phyloP scores from a whole-genome alignment of 2,797 vertebrate species.

The Valencia hispanica region DNA sequence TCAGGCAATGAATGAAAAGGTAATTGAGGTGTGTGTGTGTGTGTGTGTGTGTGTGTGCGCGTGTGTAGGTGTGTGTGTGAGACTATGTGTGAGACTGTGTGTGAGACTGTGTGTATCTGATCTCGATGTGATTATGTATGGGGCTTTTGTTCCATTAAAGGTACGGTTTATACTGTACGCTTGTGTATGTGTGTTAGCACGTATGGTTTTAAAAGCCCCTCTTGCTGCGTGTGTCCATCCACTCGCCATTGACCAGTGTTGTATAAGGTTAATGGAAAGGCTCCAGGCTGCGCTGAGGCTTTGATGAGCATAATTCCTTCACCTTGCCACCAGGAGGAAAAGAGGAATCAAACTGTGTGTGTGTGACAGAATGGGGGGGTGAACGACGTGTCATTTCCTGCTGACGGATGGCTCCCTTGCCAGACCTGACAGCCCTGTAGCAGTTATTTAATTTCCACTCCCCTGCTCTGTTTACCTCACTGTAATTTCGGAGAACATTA shows the following conservation, averaged over 20 bases:
- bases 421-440: constrained; percentile 72
- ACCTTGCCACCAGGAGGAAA: constrained; percentile 78
- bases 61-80: too few relatives aligned
- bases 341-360: constrained; percentile 61
- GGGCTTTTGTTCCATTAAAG: constrained; percentile 41
- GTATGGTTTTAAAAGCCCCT: constrained; percentile 5
- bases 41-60: constrained; percentile 49
- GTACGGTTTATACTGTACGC: constrained; percentile 15
- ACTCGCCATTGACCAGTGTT: constrained; percentile 58
- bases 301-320: constrained; percentile 79
- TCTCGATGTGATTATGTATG: constrained; percentile 46
- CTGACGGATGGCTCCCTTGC: constrained; percentile 75
- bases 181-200: constrained; percentile 5
- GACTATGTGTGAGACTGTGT: constrained; percentile 47
- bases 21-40: constrained; percentile 66
- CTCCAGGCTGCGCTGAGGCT: constrained; percentile 63
- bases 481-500: constrained; percentile 78
- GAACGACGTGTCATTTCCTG: constrained; percentile 69
- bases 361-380: constrained; percentile 28
- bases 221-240: constrained; percentile 18
- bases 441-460: constrained; percentile 76
- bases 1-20: constrained; percentile 66
- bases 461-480: constrained; percentile 77
- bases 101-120: constrained; percentile 46
- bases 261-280: constrained; percentile 78